Evolutionary conservation across 64 coral and sea anemone species (phyloP).

Genomic region (Stichodactyla mertensii): DNA sequence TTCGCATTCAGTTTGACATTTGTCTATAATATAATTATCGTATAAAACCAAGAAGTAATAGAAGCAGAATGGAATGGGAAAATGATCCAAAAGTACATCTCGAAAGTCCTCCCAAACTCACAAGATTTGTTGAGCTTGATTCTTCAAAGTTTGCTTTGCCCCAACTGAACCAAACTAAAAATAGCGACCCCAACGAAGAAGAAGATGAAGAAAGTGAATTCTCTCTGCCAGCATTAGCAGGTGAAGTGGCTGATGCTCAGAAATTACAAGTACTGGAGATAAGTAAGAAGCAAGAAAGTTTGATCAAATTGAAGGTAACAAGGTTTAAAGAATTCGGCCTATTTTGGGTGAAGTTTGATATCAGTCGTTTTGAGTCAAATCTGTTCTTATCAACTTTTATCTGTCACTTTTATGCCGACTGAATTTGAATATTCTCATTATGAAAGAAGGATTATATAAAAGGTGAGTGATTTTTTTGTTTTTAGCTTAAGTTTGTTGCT

Average conservation of each 20-base stretch:
- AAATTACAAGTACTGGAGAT: slow-evolving; percentile 64
- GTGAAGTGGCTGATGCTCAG: slow-evolving; percentile 67
- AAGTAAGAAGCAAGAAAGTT: slow-evolving; percentile 30
- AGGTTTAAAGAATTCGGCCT: neutral
- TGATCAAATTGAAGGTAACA: slow-evolving; percentile 48
- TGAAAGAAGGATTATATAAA: neutral
- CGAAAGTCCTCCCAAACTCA: slow-evolving; percentile 59
- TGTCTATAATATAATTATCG: no score
- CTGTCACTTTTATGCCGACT: neutral
- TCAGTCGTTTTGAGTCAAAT: neutral
- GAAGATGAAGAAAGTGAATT: neutral
- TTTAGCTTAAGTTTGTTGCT: neutral
- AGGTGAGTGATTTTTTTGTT: neutral
- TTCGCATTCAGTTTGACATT: no score
- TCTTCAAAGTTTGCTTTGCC: slow-evolving; percentile 5
- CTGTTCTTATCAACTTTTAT: neutral
- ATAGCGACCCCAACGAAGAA: neutral
- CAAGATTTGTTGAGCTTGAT: slow-evolving; percentile 27
- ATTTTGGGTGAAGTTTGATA: no score
- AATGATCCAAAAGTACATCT: neutral
- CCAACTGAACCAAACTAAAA: neutral
- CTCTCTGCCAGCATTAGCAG: slow-evolving; percentile 53
- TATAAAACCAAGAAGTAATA: no score
- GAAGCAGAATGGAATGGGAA: neutral
- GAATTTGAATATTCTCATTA: neutral